Base-by-base conservation (phyloP, 2,797 vertebrate species). In the Mionectes olivaceus region DNA sequence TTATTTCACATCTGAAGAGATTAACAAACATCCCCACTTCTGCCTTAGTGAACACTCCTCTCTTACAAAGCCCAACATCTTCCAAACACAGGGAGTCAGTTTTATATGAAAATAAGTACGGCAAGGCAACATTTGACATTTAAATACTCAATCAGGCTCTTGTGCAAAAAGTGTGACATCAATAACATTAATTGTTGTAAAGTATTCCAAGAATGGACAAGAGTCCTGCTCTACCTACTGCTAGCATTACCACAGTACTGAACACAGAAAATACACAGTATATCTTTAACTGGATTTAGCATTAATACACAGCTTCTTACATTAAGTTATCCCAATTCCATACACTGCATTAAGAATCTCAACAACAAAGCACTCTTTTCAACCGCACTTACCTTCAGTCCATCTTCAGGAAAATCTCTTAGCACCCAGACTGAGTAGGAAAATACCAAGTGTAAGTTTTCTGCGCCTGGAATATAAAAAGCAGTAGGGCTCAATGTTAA, bases 351-450 rank as follows among this genome's bases (percentile, higher is more conserved):
- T 82, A 69, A 76, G 24, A 57, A 83, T 12, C 15, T 44, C 47
- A 89, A n/a, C 2, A 4, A 37, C 28, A 87, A 80, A 25, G 55
- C 13, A 30, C 18, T 41, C 19, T 25, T 41, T 89, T 77, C 73
- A 94, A 75, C 17, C 30, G 46, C 39, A 65, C 90, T 92, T 93
- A 99, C 99, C 98, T 99, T 99, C 79, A 99, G 96, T 21, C 99
- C 99, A 71, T 99, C 99, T 75, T 99, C 99, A 32, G 99, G 98
- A 92, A 98, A 99, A 80, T 98, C 99, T 97, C 99, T 99, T 63
- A 99, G 96, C 88, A 99, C 99, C 99, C 99, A 99, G 7, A 99
- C 97, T 11, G 99, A 99, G 96, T 99, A 99, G 91, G 99, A 99
- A 96, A 99, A 99, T 64, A 99, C 99, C 79, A 99, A 98, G 25